Evolutionary conservation across 2,113 vertebrate genomes (phyloP).

Genomic region (Anguilla rostrata): DNA sequence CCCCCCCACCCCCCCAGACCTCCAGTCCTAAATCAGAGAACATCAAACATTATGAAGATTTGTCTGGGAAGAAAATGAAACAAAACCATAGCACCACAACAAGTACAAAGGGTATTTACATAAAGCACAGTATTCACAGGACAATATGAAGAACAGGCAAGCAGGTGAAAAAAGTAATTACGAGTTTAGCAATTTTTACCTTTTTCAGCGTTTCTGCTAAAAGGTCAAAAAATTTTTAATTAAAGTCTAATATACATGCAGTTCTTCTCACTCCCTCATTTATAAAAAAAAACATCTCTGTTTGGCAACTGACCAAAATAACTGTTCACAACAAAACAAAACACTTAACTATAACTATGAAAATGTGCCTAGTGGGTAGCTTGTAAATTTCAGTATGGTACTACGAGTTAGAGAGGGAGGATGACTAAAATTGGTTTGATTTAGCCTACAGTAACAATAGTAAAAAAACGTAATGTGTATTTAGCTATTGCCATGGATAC

Average conservation of each 20-base stretch:
- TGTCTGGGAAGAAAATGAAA: not conserved
- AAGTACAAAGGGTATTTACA: slow-evolving; percentile 62
- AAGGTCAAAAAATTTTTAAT: not conserved
- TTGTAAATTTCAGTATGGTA: not conserved
- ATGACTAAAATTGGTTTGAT: not conserved
- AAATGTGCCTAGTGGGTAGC: not conserved
- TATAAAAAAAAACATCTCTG: not conserved
- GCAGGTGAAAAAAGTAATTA: slow-evolving; percentile 42
- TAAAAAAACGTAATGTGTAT: not conserved
- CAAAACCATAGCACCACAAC: slow-evolving; percentile 39
- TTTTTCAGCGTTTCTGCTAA: too few species aligned
- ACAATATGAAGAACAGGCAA: slow-evolving; percentile 48
- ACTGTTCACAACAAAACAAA: not conserved
- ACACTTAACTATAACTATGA: too few species aligned
- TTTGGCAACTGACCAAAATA: not conserved
- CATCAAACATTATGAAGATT: not conserved
- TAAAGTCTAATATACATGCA: not conserved
- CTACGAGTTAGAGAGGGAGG: not conserved
- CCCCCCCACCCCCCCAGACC: too few species aligned
- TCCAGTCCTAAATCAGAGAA: not conserved
- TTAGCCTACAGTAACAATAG: not conserved
- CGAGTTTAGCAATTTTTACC: slow-evolving; percentile 15
- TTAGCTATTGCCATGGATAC: not conserved
- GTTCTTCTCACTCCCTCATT: not conserved
- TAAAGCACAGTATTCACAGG: slow-evolving; percentile 42